Percentiles rank a stretch among this genome's conserved stretches.
Evolutionary conservation across 2,888 invertebrate genomes (phyloP).

Genomic region (Ashinkailepas kermadecensis): DNA sequence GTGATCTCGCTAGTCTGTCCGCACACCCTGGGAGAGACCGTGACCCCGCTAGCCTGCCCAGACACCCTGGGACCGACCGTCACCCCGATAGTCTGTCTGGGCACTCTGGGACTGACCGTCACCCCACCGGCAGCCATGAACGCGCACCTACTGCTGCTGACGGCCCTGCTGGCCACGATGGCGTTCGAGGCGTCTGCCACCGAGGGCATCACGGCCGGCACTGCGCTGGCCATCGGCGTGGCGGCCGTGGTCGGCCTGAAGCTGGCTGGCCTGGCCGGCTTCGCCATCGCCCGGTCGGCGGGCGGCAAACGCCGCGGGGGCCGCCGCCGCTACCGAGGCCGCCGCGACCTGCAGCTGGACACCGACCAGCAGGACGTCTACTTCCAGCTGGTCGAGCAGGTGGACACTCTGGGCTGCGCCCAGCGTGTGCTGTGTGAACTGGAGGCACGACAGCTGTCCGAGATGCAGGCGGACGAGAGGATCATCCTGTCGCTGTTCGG

Average conservation of each 20-base stretch:
- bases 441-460: constrained; percentile 30
- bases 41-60: too few relatives aligned
- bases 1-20: too few relatives aligned
- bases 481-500: constrained; percentile 34
- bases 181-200: constrained; percentile 14
- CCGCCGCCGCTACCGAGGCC: constrained; percentile 27
- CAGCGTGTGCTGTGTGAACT: constrained; percentile 34
- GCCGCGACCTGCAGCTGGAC: constrained; percentile 14
- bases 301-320: constrained; percentile 21
- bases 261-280: constrained; percentile 17
- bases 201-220: constrained; percentile 23
- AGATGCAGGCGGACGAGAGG: constrained; percentile 32
- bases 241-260: constrained; percentile 4
- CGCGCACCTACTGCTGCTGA: constrained; percentile 12
- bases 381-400: constrained; percentile 34
- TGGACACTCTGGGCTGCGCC: constrained; percentile 33
- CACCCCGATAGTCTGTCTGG: too few relatives aligned
- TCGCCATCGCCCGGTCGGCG: constrained; percentile 13
- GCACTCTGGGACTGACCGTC: too few relatives aligned
- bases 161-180: constrained; percentile 18
- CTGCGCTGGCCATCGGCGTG: constrained; percentile 2
- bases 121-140: background rate
- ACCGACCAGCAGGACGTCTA: constrained; percentile 27
- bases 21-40: too few relatives aligned
- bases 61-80: too few relatives aligned